Evolutionary conservation across 2,888 invertebrate species (phyloP).

Genomic region (Drosophila nigricruria): DNA sequence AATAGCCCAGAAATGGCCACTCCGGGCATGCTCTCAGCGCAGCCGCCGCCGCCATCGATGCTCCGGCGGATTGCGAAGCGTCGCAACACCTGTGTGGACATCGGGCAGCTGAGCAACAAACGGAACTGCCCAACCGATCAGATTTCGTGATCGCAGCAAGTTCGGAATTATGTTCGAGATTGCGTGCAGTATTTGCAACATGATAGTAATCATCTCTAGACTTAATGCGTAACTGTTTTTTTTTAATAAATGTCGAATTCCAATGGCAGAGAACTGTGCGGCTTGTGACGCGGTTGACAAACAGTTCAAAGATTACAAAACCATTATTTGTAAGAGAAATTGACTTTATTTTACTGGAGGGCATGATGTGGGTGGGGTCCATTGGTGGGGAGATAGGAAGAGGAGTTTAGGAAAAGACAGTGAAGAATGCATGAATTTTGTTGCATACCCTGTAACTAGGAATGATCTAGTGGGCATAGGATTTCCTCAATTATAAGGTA

Average conservation of each 20-base stretch:
- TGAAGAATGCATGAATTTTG: too few species aligned
- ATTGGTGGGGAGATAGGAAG: not conserved
- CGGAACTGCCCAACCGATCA: not conserved
- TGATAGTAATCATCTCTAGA: not conserved
- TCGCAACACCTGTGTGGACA: constrained; percentile 38
- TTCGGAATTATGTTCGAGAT: not conserved
- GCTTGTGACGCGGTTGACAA: not conserved
- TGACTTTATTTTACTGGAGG: not conserved
- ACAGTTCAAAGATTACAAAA: too few species aligned
- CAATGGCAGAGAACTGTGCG: not conserved
- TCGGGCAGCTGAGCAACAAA: not conserved
- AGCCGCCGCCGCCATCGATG: not conserved
- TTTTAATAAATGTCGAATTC: not conserved
- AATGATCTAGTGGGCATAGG: too few species aligned
- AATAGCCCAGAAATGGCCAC: not conserved
- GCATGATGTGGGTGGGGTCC: too few species aligned
- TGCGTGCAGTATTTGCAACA: constrained; percentile 6
- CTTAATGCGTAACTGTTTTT: not conserved
- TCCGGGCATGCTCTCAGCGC: not conserved
- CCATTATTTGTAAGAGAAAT: too few species aligned
- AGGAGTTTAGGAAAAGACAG: too few species aligned
- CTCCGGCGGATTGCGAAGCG: constrained; percentile 31
- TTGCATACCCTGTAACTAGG: too few species aligned
- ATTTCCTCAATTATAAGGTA: too few species aligned
- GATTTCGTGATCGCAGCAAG: not conserved